Evolutionary conservation across 2,888 invertebrate genomes (phyloP).

Genomic region (Himalopsyche japonica): DNA sequence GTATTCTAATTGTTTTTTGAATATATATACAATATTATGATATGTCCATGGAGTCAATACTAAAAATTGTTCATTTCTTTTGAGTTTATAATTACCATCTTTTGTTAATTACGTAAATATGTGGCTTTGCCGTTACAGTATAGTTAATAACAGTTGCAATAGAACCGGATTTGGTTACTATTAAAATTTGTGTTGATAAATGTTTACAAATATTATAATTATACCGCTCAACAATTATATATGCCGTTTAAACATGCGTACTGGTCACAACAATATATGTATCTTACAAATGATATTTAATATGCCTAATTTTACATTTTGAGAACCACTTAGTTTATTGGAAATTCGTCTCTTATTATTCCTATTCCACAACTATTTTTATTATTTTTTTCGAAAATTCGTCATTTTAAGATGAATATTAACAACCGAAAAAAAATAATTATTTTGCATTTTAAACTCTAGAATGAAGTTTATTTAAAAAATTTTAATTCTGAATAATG

Average conservation of each 20-base stretch:
- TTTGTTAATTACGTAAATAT: slow-evolving; percentile 30
- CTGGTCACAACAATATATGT: neutral
- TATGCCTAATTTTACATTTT: neutral
- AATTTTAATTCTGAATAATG: too few species aligned
- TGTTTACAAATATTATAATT: slow-evolving; percentile 30
- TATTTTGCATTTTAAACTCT: too few species aligned
- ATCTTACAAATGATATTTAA: neutral
- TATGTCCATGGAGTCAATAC: slow-evolving; percentile 15
- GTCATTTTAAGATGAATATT: too few species aligned
- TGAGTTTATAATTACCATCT: slow-evolving; percentile 41
- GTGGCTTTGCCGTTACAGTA: slow-evolving; percentile 38
- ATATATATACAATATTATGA: neutral
- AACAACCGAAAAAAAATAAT: too few species aligned
- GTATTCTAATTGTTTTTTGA: neutral
- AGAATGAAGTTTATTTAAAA: too few species aligned
- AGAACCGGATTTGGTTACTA: slow-evolving; percentile 55
- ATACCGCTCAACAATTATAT: slow-evolving; percentile 12
- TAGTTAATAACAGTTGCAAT: slow-evolving; percentile 47
- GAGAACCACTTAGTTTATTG: neutral
- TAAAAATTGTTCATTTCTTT: slow-evolving; percentile 30
- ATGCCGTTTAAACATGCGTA: slow-evolving; percentile 17
- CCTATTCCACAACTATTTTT: too few species aligned
- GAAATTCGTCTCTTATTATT: too few species aligned
- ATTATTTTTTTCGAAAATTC: too few species aligned
- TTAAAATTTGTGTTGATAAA: slow-evolving; percentile 31